These are phyloP conservation scores for Neodon shergylaensis DNA, from an alignment of 2,113 vertebrate species.

Conservation along the genomic window DNA sequence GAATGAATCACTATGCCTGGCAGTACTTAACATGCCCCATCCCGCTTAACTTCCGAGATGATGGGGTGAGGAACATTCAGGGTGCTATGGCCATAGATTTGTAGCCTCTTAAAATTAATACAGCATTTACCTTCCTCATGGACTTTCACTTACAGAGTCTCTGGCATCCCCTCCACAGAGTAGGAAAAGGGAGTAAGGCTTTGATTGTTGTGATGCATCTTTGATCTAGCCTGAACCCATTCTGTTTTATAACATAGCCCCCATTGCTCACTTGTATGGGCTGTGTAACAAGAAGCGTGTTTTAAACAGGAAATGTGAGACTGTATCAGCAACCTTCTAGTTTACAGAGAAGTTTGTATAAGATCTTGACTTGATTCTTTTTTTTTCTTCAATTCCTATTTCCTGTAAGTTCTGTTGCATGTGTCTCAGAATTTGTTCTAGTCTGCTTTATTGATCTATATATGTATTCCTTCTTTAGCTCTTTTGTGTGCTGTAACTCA, in stretches of 20 bases:
- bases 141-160: neutral
- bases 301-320: neutral
- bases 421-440: constrained; percentile 48
- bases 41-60: neutral
- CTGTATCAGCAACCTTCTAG: neutral
- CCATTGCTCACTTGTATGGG: neutral
- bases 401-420: constrained; percentile 35
- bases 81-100: neutral
- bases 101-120: constrained; percentile 58
- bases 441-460: constrained; percentile 8
- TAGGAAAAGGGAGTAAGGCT: neutral
- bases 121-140: neutral
- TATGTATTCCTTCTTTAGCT: constrained; percentile 40
- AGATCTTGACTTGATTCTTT: constrained; percentile 10
- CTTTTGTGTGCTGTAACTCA: constrained; percentile 32
- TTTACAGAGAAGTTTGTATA: neutral
- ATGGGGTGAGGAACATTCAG: neutral
- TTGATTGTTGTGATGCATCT: neutral
- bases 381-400: constrained; percentile 8
- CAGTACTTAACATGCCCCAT: neutral
- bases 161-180: neutral
- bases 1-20: no score
- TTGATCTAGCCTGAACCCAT: neutral
- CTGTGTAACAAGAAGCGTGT: neutral
- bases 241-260: neutral